Percentiles rank a stretch among this genome's conserved stretches.
phyloP scores from a whole-genome alignment of 2,888 invertebrate species.

The Mythimna albipuncta region DNA sequence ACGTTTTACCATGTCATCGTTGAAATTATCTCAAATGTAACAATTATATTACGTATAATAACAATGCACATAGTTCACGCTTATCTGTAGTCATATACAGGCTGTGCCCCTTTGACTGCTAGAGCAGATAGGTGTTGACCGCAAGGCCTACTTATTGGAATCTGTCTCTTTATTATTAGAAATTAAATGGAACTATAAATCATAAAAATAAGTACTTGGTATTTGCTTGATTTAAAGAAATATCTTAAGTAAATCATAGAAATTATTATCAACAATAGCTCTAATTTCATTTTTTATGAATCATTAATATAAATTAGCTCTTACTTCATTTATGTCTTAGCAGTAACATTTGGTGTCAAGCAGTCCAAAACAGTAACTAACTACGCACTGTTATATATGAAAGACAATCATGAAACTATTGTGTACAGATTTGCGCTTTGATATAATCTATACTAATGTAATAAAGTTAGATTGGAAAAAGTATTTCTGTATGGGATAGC shows the following conservation, averaged over 20 bases:
- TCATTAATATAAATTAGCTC: background rate
- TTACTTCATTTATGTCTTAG: background rate
- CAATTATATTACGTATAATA: conserved; percentile 15
- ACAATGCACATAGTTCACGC: conserved; percentile 24
- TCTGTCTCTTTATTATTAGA: conserved; percentile 25
- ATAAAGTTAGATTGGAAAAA: no score
- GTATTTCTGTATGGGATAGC: no score
- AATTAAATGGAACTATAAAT: conserved; percentile 7
- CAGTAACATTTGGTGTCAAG: background rate
- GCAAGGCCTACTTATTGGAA: conserved; percentile 29
- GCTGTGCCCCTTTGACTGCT: conserved; percentile 31
- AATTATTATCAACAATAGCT: background rate
- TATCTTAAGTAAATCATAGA: background rate
- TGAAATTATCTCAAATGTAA: conserved; percentile 11
- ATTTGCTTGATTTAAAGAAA: background rate
- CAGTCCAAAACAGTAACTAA: conserved; percentile 1
- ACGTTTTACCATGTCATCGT: conserved; percentile 3
- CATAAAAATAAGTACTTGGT: background rate
- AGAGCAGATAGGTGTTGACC: conserved; percentile 12
- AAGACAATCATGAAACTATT: background rate
- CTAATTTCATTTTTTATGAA: background rate
- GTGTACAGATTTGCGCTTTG: conserved; percentile 7
- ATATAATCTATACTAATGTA: background rate
- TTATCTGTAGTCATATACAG: conserved; percentile 34
- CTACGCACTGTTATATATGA: background rate